Base-by-base conservation (phyloP, 2,888 invertebrate genomes). In the Camptogramma bilineatum region DNA sequence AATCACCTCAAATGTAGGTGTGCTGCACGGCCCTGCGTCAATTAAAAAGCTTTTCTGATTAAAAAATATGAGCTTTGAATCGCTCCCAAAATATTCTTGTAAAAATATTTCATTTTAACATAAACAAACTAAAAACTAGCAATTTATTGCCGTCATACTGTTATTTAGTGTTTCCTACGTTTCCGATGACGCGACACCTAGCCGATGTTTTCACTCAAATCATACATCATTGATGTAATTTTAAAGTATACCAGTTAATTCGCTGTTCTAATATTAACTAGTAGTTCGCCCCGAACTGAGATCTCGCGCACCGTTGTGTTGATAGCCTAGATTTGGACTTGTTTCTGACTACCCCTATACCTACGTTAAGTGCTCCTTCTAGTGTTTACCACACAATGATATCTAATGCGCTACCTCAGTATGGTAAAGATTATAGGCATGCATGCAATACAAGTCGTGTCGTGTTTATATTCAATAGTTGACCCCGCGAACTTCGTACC, bases 151-250 rank as follows among this genome's bases (percentile, higher is more conserved):
- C 17, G 78, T 75, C 77, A 53, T 62, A 51, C 59, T 21, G 70
- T 75, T 78, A 77, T 80, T 80, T 77, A 79, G 71, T 72, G 72
- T 71, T 71, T 73, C 69, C 73, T 69, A 70, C 62, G 69, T 62
- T 60, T 71, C 52, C 72, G 72, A 75, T 69, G 75, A 71, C 68
- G 73, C 60, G 68, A 64, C 72, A 73, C 76, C 78, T 75, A 58
- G 73, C 75, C 76, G 76, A 76, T 79, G 80, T 79, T 83, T 79
- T 81, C 80, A 77, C 74, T 74, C 75, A 73, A 75, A 77, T 76
- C 78, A 79, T 80, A 80, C 77, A 79, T 81, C 77, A 81, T 76
- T 76, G 71, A 75, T 75, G 77, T 78, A 73, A 73, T 74, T 80
- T 66, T 34, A 72, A 16, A 61, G 55, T 39, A 13, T 51, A 13